Evolutionary conservation across 2,888 invertebrate genomes (phyloP).

Genomic region (Helicoverpa assulta): DNA sequence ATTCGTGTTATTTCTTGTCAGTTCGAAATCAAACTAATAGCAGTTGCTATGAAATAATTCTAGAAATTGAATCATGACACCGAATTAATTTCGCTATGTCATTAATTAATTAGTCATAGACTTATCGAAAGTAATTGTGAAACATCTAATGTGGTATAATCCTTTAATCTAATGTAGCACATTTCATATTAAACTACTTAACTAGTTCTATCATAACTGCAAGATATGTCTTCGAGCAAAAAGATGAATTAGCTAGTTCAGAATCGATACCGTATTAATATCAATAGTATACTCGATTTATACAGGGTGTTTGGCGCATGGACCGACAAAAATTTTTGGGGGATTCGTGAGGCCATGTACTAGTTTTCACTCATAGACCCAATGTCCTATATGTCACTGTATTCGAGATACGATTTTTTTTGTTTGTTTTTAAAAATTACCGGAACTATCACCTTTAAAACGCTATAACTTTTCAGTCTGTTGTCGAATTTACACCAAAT

Average conservation of each 20-base stretch:
- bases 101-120: conserved; percentile 15
- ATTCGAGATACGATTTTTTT: no score
- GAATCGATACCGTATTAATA: background rate
- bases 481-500: no score
- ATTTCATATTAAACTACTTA: background rate
- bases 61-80: conserved; percentile 26
- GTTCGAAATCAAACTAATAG: background rate
- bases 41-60: conserved; percentile 17
- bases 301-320: no score
- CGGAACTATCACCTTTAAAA: no score
- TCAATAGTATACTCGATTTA: conserved; percentile 16
- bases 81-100: conserved; percentile 1
- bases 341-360: no score
- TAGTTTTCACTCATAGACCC: no score
- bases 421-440: no score
- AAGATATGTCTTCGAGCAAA: no score
- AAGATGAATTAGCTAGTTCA: no score
- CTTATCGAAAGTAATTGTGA: background rate
- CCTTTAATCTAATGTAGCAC: background rate
- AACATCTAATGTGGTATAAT: conserved; percentile 5
- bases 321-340: no score
- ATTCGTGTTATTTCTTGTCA: conserved; percentile 15
- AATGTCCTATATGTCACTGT: no score
- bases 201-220: background rate
- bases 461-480: no score